A percentile compares a stretch with the other conserved stretches of the same genome.
phyloP scores from a whole-genome alignment of 2,113 vertebrate genomes.

The Rafetus swinhoei region DNA sequence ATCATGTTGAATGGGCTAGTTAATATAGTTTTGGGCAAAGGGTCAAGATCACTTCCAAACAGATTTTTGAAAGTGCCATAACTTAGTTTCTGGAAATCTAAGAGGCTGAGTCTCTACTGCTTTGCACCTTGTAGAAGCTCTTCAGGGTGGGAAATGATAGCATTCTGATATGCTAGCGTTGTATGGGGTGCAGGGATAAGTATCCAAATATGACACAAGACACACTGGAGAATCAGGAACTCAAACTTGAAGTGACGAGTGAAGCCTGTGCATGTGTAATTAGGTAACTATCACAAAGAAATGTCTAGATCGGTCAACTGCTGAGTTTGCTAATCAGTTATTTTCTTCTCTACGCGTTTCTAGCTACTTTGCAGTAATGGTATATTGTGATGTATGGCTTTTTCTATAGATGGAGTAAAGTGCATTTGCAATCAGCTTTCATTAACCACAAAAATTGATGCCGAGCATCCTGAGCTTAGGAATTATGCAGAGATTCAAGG shows the following conservation, averaged over 20 bases:
- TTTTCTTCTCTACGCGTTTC: neutral
- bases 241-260: neutral
- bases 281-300: neutral
- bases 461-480: slow-evolving; percentile 82
- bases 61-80: neutral
- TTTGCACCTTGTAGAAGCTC: neutral
- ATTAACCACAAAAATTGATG: slow-evolving; percentile 82
- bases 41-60: neutral
- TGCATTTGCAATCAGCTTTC: slow-evolving; percentile 83
- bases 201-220: neutral
- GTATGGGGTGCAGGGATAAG: neutral
- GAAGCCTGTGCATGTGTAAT: neutral
- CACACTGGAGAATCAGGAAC: neutral
- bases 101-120: neutral
- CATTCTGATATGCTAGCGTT: neutral
- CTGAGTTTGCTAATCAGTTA: slow-evolving; percentile 1
- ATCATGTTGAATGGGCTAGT: neutral
- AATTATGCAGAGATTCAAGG: slow-evolving; percentile 80
- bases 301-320: neutral
- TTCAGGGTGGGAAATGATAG: neutral
- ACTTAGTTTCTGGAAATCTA: neutral
- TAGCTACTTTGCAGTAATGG: slow-evolving; percentile 6
- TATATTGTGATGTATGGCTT: neutral
- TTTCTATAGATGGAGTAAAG: slow-evolving; percentile 79
- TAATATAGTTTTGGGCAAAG: neutral